Conservation (phyloP, 2,113 vertebrate genomes). For the Periophthalmus modestus region DNA sequence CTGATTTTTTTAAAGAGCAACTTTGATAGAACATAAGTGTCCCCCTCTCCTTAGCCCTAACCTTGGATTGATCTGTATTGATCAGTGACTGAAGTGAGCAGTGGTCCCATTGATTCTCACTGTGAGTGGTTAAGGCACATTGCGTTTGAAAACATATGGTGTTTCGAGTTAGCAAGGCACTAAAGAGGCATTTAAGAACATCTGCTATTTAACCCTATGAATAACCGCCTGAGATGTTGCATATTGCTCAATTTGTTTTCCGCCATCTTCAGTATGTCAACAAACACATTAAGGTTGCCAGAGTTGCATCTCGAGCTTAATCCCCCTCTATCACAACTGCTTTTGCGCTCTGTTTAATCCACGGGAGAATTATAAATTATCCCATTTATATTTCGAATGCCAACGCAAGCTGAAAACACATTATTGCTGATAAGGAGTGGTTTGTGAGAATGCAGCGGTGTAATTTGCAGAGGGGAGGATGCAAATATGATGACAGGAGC, state of each 20-base stretch:
- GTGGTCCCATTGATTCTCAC: conserved; percentile 18
- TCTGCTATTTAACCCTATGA: conserved; percentile 65
- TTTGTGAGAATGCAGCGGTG: conserved; percentile 55
- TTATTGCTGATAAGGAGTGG: conserved; percentile 65
- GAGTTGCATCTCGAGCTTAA: conserved; percentile 59
- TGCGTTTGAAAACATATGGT: conserved; percentile 35
- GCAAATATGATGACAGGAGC: conserved; percentile 66
- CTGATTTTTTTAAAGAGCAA: conserved; percentile 20
- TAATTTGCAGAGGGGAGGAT: conserved; percentile 68
- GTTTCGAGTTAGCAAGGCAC: conserved; percentile 46
- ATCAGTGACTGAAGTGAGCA: conserved; percentile 25
- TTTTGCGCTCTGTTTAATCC: conserved; percentile 52
- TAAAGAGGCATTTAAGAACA: conserved; percentile 66
- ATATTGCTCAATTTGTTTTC: conserved; percentile 73
- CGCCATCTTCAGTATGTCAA: conserved; percentile 47
- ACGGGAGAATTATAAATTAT: conserved; percentile 63
- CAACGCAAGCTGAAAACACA: conserved; percentile 64
- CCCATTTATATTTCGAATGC: conserved; percentile 65
- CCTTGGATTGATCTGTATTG: conserved; percentile 30
- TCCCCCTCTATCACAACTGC: conserved; percentile 46
- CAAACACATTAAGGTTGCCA: conserved; percentile 53
- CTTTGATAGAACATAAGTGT: conserved; percentile 15
- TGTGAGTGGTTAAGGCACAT: conserved; percentile 36
- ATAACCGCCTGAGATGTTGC: conserved; percentile 58
- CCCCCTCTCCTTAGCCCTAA: conserved; percentile 18